A percentile compares a stretch with the other conserved stretches of the same genome.
These are phyloP conservation scores for Drosophila pegasa DNA, from an alignment of 2,888 invertebrate species.

Conservation along the genomic window DNA sequence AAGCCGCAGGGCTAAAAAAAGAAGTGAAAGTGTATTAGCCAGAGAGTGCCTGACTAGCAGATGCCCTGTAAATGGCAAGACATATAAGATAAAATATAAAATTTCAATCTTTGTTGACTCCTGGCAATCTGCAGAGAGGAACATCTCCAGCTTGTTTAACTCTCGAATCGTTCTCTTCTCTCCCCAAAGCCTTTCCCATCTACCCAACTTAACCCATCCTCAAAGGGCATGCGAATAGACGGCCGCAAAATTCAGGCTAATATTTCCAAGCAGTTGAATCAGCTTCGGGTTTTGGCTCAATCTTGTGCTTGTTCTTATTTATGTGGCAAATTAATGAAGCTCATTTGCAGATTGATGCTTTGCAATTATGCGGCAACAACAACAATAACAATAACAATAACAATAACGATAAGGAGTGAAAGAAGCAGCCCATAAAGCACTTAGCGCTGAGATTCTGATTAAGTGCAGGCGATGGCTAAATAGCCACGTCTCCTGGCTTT, in stretches of 20 bases:
- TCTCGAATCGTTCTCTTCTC: background rate
- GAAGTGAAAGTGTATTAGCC: background rate
- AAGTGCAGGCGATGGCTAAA: constrained; percentile 51
- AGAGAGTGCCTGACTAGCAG: background rate
- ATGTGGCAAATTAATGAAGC: constrained; percentile 69
- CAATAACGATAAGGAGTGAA: constrained; percentile 27
- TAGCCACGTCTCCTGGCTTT: constrained; percentile 30
- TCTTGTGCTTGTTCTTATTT: constrained; percentile 38
- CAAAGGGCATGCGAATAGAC: background rate
- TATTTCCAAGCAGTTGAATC: constrained; percentile 30
- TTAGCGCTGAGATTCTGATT: constrained; percentile 80
- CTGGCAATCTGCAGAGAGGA: too few relatives aligned
- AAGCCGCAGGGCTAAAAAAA: constrained; percentile 25
- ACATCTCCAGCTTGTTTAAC: too few relatives aligned
- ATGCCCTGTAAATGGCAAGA: constrained; percentile 4
- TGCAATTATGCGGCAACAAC: constrained; percentile 71
- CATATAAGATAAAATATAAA: too few relatives aligned
- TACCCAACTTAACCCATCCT: background rate
- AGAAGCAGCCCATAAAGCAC: constrained; percentile 58
- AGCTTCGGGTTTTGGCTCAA: constrained; percentile 40
- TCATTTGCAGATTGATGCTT: constrained; percentile 78
- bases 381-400: constrained; percentile 22
- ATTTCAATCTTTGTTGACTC: too few relatives aligned
- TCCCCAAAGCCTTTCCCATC: too few relatives aligned
- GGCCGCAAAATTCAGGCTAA: constrained; percentile 5